These are phyloP conservation scores for Pseudorectes ferrugineus DNA, from an alignment of 2,113 vertebrate species.

Conservation along the genomic window DNA sequence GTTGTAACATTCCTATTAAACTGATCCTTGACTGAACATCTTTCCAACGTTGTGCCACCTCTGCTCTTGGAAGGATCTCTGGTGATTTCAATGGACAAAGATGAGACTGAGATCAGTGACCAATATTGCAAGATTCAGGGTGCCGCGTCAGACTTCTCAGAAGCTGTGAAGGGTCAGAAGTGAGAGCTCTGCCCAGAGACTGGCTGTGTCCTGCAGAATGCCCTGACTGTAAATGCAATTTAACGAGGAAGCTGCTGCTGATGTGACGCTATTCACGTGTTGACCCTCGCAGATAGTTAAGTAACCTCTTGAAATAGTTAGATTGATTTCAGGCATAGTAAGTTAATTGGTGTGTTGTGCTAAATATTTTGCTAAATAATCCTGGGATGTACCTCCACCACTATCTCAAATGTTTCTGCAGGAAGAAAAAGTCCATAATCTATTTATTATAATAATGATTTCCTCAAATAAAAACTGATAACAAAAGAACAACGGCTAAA, in stretches of 20 bases:
- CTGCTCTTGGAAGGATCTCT: background rate
- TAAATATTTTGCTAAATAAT: background rate
- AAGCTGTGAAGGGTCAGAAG: background rate
- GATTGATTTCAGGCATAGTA: background rate
- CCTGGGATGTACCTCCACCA: background rate
- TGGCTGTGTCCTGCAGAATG: background rate
- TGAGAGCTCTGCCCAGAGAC: background rate
- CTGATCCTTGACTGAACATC: background rate
- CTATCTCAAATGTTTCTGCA: background rate
- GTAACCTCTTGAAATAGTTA: background rate
- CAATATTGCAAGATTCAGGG: background rate
- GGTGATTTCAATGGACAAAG: background rate
- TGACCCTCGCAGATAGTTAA: background rate
- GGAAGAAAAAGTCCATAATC: background rate
- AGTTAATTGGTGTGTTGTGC: background rate
- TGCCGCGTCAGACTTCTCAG: background rate
- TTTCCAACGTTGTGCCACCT: background rate
- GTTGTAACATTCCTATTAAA: background rate
- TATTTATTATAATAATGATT: background rate
- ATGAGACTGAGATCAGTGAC: background rate
- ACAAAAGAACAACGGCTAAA: background rate
- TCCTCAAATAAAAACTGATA: background rate
- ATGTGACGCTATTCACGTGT: background rate
- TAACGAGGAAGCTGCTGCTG: background rate
- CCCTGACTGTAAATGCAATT: background rate